Conservation (phyloP, 2,797 vertebrate genomes). For the Neosalanx taihuensis region DNA sequence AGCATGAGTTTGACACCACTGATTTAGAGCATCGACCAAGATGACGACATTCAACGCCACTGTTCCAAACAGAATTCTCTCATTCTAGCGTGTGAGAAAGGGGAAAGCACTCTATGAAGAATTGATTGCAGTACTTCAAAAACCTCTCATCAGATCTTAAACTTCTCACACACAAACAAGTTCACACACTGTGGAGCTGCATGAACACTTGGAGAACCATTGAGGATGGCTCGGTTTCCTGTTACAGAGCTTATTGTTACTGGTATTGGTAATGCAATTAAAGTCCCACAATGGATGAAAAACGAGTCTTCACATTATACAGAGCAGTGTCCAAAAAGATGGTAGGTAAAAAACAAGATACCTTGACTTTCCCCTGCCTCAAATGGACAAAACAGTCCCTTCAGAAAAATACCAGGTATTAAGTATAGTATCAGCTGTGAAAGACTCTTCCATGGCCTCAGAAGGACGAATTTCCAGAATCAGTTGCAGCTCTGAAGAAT, state of each 20-base stretch:
- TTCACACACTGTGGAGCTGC: background rate
- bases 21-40: background rate
- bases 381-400: conserved; percentile 5
- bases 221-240: background rate
- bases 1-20: no score
- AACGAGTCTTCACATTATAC: background rate
- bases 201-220: background rate
- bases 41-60: no score
- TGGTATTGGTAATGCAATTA: background rate
- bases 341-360: background rate
- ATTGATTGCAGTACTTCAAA: no score
- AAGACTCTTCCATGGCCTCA: background rate
- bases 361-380: background rate
- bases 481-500: conserved; percentile 12
- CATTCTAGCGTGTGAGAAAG: no score
- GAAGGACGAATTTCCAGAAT: conserved; percentile 7
- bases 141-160: background rate
- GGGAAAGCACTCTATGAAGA: no score
- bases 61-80: no score
- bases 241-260: background rate
- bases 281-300: background rate
- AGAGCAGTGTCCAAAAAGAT: background rate
- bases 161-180: background rate
- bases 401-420: background rate
- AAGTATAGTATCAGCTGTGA: conserved; percentile 1